Conservation (phyloP, 2,113 vertebrate species). For the Lonchura striata region DNA sequence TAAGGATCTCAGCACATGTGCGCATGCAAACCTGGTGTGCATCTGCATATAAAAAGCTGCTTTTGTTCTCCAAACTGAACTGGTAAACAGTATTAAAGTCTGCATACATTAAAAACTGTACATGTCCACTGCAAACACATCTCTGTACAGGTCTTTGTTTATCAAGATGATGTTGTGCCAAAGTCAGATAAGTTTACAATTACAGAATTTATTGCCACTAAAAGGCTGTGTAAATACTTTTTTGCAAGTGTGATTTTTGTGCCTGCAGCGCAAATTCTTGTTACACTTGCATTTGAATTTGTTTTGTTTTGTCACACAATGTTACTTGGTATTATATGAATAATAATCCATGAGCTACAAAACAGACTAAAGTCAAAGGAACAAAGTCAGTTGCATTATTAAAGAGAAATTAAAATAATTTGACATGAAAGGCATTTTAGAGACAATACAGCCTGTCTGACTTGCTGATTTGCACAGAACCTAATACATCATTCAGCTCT, state of each 20-base stretch:
- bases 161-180: background rate
- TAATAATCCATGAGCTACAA: slow-evolving; percentile 36
- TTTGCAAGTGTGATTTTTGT: background rate
- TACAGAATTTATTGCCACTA: background rate
- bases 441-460: background rate
- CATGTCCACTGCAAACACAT: background rate
- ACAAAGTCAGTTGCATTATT: slow-evolving; percentile 22
- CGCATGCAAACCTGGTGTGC: background rate
- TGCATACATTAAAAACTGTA: background rate
- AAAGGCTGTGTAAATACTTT: background rate
- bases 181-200: background rate
- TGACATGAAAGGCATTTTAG: slow-evolving; percentile 27
- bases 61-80: background rate
- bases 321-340: background rate
- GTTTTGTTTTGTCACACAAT: background rate
- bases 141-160: background rate
- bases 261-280: background rate
- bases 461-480: background rate
- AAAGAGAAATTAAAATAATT: slow-evolving; percentile 33
- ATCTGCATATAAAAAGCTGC: background rate
- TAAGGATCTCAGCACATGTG: background rate
- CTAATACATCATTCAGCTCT: slow-evolving; percentile 13
- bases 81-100: background rate
- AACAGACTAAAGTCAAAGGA: slow-evolving; percentile 4
- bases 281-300: slow-evolving; percentile 10